A percentile compares a stretch with the other conserved stretches of the same genome.
Conservation (phyloP, 2,888 invertebrate genomes). For the Drosophila pullipes region DNA sequence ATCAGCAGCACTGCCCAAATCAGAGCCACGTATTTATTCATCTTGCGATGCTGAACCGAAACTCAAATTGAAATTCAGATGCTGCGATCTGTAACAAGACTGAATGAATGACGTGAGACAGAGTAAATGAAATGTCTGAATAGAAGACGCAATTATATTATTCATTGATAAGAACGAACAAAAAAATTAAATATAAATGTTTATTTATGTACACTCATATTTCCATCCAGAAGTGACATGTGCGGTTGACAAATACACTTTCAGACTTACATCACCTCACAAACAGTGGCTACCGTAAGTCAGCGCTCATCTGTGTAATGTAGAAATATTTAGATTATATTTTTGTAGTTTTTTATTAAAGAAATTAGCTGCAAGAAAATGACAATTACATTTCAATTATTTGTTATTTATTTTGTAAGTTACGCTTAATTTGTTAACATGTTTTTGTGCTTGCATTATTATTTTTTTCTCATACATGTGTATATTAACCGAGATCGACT, state of each 20-base stretch:
- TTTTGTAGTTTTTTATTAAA: neutral
- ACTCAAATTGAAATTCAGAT: constrained; percentile 3
- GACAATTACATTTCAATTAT: neutral
- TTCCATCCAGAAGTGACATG: constrained; percentile 6
- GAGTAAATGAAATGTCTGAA: constrained; percentile 23
- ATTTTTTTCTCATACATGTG: neutral
- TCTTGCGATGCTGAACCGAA: neutral
- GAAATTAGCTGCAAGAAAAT: neutral
- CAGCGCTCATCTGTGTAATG: neutral
- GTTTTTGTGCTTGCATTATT: neutral
- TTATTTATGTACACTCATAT: neutral
- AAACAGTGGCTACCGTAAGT: neutral
- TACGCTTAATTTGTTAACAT: neutral
- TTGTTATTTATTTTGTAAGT: neutral
- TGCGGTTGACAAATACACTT: constrained; percentile 11
- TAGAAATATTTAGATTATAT: neutral
- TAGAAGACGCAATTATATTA: constrained; percentile 27
- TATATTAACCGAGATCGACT: neutral
- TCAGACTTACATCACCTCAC: neutral
- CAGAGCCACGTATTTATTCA: constrained; percentile 32
- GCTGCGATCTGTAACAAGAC: constrained; percentile 37
- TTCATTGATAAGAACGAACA: constrained; percentile 50
- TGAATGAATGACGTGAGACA: constrained; percentile 33
- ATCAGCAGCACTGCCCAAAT: constrained; percentile 37
- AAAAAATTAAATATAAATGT: neutral